Conservation (phyloP, 92 coral and sea anemone species). For the Scolanthus callimorphus region DNA sequence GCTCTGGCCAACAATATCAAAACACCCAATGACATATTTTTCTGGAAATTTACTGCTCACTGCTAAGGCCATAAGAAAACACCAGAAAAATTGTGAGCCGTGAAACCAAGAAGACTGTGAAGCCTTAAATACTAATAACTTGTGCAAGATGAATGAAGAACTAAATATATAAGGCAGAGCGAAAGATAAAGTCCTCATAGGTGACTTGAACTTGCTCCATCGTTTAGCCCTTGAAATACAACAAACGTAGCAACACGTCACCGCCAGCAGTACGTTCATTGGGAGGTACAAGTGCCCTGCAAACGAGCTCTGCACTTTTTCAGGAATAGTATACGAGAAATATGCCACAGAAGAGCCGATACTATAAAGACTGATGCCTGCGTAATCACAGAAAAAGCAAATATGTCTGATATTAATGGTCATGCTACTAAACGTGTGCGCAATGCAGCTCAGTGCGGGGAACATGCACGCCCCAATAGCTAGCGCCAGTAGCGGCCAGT, state of each 20-base stretch:
- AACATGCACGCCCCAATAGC: slow-evolving; percentile 62
- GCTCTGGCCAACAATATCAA: slow-evolving; percentile 78
- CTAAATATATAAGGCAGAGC: slow-evolving; percentile 58
- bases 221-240: slow-evolving; percentile 52
- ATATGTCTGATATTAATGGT: slow-evolving; percentile 44
- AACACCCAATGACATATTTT: slow-evolving; percentile 35
- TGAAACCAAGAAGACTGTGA: slow-evolving; percentile 43
- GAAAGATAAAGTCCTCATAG: slow-evolving; percentile 51
- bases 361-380: slow-evolving; percentile 70
- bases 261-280: slow-evolving; percentile 42
- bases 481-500: slow-evolving; percentile 66
- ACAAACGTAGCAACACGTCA: slow-evolving; percentile 48
- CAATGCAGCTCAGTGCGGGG: slow-evolving; percentile 68
- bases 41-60: slow-evolving; percentile 67
- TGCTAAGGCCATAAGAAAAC: slow-evolving; percentile 45
- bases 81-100: slow-evolving; percentile 70
- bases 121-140: slow-evolving; percentile 27
- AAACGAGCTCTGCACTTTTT: slow-evolving; percentile 22
- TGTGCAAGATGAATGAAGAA: slow-evolving; percentile 26
- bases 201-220: slow-evolving; percentile 10
- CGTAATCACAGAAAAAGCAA: slow-evolving; percentile 76
- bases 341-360: slow-evolving; percentile 64
- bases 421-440: slow-evolving; percentile 76
- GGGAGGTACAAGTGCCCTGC: slow-evolving; percentile 32
- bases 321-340: slow-evolving; percentile 48